These are phyloP conservation scores for Mus spretus DNA, from an alignment of 2,797 vertebrate species.

Conservation along the genomic window DNA sequence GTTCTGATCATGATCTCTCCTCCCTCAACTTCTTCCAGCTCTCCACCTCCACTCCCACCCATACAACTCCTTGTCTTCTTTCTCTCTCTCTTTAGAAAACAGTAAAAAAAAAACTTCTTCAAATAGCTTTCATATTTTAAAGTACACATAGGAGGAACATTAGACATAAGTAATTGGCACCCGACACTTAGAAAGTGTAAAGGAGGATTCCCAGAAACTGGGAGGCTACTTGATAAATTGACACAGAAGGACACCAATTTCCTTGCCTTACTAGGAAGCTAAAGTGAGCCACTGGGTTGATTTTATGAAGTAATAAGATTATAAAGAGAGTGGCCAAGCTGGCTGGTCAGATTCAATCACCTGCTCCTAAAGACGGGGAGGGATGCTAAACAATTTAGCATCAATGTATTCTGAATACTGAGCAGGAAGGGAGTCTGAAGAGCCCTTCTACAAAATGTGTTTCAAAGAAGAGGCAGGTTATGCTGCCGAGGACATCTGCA, in stretches of 20 bases:
- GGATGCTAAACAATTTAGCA: background rate
- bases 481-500: background rate
- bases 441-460: background rate
- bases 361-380: background rate
- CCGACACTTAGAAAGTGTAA: background rate
- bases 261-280: background rate
- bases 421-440: background rate
- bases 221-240: background rate
- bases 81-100: background rate
- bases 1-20: too few species aligned
- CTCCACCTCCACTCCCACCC: background rate
- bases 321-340: background rate
- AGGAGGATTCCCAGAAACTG: background rate
- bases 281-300: background rate
- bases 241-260: background rate
- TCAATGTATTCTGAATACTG: background rate
- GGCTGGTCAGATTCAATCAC: background rate
- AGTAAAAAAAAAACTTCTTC: background rate
- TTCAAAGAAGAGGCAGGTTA: background rate
- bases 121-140: background rate
- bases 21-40: background rate
- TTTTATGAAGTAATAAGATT: background rate
- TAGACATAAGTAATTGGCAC: background rate
- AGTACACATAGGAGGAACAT: fast-evolving
- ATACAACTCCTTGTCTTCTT: background rate